A percentile compares a stretch with the other conserved stretches of the same genome.
Conservation (phyloP, 2,888 invertebrate genomes). For the Idaea aversata region DNA sequence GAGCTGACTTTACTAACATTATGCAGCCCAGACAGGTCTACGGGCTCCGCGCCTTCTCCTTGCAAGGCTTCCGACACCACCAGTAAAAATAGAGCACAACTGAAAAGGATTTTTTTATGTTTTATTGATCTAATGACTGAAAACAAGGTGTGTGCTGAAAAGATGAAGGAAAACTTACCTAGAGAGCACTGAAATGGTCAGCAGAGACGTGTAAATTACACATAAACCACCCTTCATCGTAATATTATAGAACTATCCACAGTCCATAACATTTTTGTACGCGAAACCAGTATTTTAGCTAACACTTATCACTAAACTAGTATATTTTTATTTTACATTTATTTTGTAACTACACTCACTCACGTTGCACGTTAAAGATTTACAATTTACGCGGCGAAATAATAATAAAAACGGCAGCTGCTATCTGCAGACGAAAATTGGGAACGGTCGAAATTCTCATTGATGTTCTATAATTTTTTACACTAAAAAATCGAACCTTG, state of each 20-base stretch:
- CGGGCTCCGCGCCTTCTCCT: slow-evolving; percentile 50
- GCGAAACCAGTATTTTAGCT: slow-evolving; percentile 44
- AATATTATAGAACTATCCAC: slow-evolving; percentile 71
- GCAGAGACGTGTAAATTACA: slow-evolving; percentile 81
- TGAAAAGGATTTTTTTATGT: slow-evolving; percentile 42
- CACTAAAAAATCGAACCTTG: slow-evolving; percentile 41
- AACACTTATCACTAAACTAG: slow-evolving; percentile 60
- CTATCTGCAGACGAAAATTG: slow-evolving; percentile 39
- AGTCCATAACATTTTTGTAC: slow-evolving; percentile 75
- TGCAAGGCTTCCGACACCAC: slow-evolving; percentile 80
- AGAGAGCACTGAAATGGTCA: slow-evolving; percentile 81
- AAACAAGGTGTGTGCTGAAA: not conserved
- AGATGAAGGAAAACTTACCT: slow-evolving; percentile 60
- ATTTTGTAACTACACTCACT: slow-evolving; percentile 25
- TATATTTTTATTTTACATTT: slow-evolving; percentile 31
- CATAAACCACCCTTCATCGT: slow-evolving; percentile 83
- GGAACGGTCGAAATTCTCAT: slow-evolving; percentile 38
- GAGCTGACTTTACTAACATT: slow-evolving; percentile 61
- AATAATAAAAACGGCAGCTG: slow-evolving; percentile 37
- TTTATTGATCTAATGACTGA: not conserved
- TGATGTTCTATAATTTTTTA: slow-evolving; percentile 40
- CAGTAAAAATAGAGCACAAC: slow-evolving; percentile 80
- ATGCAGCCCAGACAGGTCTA: slow-evolving; percentile 67
- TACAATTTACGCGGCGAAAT: slow-evolving; percentile 40
- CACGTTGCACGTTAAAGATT: slow-evolving; percentile 41